Percentiles rank a stretch among this genome's conserved stretches.
phyloP scores from a whole-genome alignment of 2,888 invertebrate genomes.

The Sminthurinus aureus region DNA sequence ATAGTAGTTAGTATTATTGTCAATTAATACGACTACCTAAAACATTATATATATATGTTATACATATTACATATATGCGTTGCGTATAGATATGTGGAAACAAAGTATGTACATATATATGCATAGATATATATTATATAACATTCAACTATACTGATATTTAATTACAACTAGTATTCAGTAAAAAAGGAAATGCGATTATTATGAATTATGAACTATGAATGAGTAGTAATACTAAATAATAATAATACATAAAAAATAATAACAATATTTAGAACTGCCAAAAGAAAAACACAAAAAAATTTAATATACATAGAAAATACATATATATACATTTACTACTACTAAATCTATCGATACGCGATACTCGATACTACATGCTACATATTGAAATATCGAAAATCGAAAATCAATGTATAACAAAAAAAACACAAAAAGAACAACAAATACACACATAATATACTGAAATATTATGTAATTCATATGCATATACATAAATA shows the following conservation, averaged over 20 bases:
- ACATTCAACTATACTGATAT: neutral
- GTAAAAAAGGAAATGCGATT: neutral
- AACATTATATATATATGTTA: no score
- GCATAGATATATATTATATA: neutral
- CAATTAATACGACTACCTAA: no score
- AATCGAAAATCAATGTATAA: neutral
- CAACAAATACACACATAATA: no score
- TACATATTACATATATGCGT: no score
- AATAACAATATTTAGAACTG: constrained; percentile 20
- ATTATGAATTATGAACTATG: neutral
- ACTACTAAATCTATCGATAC: neutral
- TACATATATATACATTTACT: neutral
- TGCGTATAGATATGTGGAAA: no score
- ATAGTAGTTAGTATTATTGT: no score
- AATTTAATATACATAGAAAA: neutral
- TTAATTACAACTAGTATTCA: neutral
- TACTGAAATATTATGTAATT: no score
- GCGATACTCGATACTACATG: no score
- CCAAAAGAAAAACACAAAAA: constrained; percentile 22
- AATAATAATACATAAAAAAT: neutral
- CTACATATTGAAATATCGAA: neutral
- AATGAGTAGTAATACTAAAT: neutral
- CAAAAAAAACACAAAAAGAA: neutral
- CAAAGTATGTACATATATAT: no score
- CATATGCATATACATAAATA: neutral